Conservation (phyloP, 2,888 invertebrate species). For the Cataglyphis altisquamis region DNA sequence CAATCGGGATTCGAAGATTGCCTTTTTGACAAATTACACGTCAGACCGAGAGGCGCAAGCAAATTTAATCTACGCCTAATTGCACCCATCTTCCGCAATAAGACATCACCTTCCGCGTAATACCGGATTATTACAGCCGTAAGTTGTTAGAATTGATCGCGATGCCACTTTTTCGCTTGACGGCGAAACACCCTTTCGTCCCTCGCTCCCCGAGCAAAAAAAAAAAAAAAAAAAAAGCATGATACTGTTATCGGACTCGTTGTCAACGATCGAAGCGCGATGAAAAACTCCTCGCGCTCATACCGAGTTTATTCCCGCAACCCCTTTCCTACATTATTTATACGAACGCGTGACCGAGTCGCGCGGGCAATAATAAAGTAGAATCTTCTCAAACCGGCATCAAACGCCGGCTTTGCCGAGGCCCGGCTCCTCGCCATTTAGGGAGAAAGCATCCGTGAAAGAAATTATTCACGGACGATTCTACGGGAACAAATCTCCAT, state of each 20-base stretch:
- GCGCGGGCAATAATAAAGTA: slow-evolving; percentile 36
- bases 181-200: slow-evolving; percentile 30
- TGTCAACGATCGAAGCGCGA: slow-evolving; percentile 37
- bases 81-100: slow-evolving; percentile 21
- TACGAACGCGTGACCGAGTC: slow-evolving; percentile 42
- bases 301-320: slow-evolving; percentile 49
- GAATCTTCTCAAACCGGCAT: slow-evolving; percentile 41
- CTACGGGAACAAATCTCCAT: slow-evolving; percentile 50
- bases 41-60: not conserved
- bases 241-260: slow-evolving; percentile 38
- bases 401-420: slow-evolving; percentile 44
- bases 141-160: slow-evolving; percentile 39
- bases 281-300: slow-evolving; percentile 26
- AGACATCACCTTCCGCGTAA: slow-evolving; percentile 3
- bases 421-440: slow-evolving; percentile 30
- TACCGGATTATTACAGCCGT: slow-evolving; percentile 35
- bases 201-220: not conserved
- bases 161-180: not conserved
- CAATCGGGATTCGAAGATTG: not conserved
- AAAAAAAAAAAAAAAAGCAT: slow-evolving; percentile 4
- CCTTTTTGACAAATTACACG: not conserved
- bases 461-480: slow-evolving; percentile 54
- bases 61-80: not conserved
- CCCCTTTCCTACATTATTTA: slow-evolving; percentile 54
- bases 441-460: slow-evolving; percentile 27